Evolutionary conservation across 2,888 invertebrate species (phyloP), one percentile per base, ranked within the genome.

Genomic region (Chymomyza amoena): DNA sequence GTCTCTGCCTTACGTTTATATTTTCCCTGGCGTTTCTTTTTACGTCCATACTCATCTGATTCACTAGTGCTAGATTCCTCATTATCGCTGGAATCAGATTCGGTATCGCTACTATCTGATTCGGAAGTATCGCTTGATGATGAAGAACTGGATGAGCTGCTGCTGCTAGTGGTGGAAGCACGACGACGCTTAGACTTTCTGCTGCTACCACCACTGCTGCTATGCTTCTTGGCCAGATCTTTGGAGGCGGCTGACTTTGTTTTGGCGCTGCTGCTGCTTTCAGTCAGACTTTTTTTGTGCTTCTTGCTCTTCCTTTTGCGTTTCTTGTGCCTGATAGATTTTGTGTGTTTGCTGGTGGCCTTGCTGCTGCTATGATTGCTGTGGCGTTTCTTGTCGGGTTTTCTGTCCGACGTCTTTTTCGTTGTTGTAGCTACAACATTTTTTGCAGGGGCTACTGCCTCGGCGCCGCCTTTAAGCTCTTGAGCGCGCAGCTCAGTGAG

Each of bases 401-500:
- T 76, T 68, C 67, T 81, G 75, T 72, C 72, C 76, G 20, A 70
- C 73, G 45, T 75, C 18, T 65, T 72, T 70, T 76, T 71, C 13
- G 77, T 61, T 36, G 71, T 18, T 45, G 59, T 63, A 54, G 61
- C 28, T 16, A 64, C 45, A 16, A 63, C 77, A 61, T 28, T 64
- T 45, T 61, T 61, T 56, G 20, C 72, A 15, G 50, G 60, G 2
- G 64, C 72, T 25, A 62, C 59, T 9, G n/a, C 60, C n/a, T 4
- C 32, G 18, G 56, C 52, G 9, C 20, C 62, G 25, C 20, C 51
- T 66, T 83, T 88, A 1, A 97, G 90, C 90, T 97, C 97, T 67
- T 95, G 94, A 88, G 96, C 96, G 20, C 97, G 92, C 52, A 97
- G 90, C 75, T 95, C 95, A 36, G 96, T 97, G 64, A 97, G 91